These are phyloP conservation scores for Nowickia ferox DNA, from an alignment of 2,888 invertebrate genomes.

Conservation along the genomic window DNA sequence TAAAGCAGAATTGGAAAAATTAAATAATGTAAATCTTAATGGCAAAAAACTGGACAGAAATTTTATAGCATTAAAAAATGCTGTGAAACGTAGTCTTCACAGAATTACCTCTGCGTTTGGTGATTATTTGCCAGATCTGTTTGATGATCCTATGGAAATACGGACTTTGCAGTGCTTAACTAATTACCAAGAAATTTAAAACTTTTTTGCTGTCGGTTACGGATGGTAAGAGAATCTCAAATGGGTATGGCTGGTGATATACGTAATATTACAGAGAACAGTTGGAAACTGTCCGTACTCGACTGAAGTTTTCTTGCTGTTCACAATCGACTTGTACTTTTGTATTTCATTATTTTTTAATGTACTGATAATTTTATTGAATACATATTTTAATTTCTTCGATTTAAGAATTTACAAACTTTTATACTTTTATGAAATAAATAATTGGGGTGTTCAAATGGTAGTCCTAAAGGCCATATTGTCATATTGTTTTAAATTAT, in stretches of 20 bases:
- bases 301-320: too few species aligned
- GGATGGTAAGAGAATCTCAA: too few species aligned
- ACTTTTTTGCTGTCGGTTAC: neutral
- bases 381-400: neutral
- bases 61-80: constrained; percentile 86
- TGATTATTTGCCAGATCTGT: constrained; percentile 87
- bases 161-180: constrained; percentile 87
- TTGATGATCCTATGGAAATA: constrained; percentile 85
- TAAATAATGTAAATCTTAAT: constrained; percentile 87
- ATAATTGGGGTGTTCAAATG: too few species aligned
- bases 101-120: constrained; percentile 84
- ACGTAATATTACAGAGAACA: too few species aligned
- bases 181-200: constrained; percentile 85
- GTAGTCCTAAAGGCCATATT: too few species aligned
- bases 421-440: too few species aligned
- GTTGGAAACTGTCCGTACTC: too few species aligned
- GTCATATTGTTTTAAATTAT: too few species aligned
- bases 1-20: constrained; percentile 88
- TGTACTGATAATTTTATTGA: neutral
- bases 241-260: too few species aligned
- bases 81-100: constrained; percentile 89
- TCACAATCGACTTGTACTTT: neutral
- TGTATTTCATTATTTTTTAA: neutral
- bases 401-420: constrained; percentile 18
- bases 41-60: constrained; percentile 86